Evolutionary conservation across 2,797 vertebrate species (phyloP), one percentile per base, ranked within the genome.

Genomic region (Mus spretus): DNA sequence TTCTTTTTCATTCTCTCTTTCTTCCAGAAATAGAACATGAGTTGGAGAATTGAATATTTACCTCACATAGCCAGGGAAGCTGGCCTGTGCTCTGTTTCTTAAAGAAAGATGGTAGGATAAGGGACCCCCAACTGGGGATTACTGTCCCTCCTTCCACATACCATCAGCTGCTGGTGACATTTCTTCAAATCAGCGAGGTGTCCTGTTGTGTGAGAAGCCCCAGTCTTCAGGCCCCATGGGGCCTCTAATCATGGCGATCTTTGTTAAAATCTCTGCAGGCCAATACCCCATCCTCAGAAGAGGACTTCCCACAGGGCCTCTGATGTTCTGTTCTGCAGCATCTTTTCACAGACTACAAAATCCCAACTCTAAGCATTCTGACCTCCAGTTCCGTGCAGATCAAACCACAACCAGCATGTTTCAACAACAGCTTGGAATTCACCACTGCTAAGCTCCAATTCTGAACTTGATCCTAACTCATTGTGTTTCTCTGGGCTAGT

Each of bases 161-260:
- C 88, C 92, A 78, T 91, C 92, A 89, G 79, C 92, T 77, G 67
- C 24, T 86, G 50, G 90, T 90, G 88, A 85, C 95, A 83, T 92
- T 92, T 97, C 96, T 97, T 97, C 94, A 97, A 97, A 98, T 97
- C 97, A 97, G 92, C 4, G 37, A 95, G 96, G 82, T 11, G 0
- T 89, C 97, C 96, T 78, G 90, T 89, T 59, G 97, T 84, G 96
- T 4, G 0, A 11, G 37, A 75, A 53, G 37, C 75, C n/a, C 34
- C 67, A 59, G 79, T 31, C 37, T 53, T n/a, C 70, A 50, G 89
- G 90, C 75, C 92, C 93, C n/a, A 37, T 0, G 3, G 90, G 87
- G 92, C 53, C 53, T 80, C 93, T 83, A 67, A 82, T 78, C 79
- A 59, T 4, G 34, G 55, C 78, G 61, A 57, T 55, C 93, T 91